phyloP scores from a whole-genome alignment of 2,113 vertebrate genomes.

The Melanotaenia duboulayi region DNA sequence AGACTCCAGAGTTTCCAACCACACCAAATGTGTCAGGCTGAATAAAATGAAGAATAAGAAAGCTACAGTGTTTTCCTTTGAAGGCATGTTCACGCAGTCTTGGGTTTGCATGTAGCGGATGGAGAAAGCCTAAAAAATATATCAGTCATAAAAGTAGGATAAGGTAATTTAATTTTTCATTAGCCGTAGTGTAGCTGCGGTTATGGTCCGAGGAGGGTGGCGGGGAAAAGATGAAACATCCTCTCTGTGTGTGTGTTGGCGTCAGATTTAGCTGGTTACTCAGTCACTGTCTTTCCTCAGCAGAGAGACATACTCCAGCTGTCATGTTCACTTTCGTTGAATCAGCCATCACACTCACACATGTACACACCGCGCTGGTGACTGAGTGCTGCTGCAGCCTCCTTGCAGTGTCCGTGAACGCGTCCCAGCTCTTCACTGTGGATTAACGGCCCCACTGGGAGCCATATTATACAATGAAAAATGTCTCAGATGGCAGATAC shows the following conservation, averaged over 20 bases:
- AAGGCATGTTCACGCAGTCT: not conserved
- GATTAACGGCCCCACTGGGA: slow-evolving; percentile 23
- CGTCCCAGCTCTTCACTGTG: not conserved
- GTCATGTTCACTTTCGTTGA: slow-evolving; percentile 20
- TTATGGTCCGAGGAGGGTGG: not conserved
- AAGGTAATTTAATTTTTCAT: not conserved
- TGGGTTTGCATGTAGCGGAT: not conserved
- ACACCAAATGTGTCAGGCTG: not conserved
- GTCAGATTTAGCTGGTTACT: not conserved
- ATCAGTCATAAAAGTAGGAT: not conserved
- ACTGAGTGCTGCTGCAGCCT: slow-evolving; percentile 1
- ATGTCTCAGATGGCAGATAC: not conserved
- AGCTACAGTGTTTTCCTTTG: not conserved
- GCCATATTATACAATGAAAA: slow-evolving; percentile 2
- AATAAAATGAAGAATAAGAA: not conserved
- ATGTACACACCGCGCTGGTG: not conserved
- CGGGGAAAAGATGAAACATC: not conserved
- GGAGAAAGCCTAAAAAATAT: not conserved
- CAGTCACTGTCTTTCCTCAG: not conserved
- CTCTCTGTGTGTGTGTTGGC: slow-evolving; percentile 10
- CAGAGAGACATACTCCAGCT: not conserved
- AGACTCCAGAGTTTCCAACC: not conserved
- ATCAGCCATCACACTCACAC: not conserved
- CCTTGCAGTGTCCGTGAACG: not conserved
- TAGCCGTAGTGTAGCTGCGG: not conserved